Base-by-base conservation (phyloP, 2,113 vertebrate genomes). In the Capreolus pygargus region DNA sequence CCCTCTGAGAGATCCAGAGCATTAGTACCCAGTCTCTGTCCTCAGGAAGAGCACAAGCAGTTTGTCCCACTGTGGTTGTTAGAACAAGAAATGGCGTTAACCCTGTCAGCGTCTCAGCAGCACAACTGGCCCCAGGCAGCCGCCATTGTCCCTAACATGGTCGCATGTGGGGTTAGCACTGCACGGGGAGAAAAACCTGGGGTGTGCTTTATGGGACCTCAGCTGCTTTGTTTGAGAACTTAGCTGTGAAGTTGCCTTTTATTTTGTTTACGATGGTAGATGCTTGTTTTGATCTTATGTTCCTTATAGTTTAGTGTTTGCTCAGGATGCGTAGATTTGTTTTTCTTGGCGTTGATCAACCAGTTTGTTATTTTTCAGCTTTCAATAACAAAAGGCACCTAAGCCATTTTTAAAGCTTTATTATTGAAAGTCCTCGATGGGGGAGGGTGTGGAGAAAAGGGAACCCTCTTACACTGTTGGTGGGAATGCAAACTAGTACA, bases 331-430 rank as follows among this genome's bases (percentile, higher is more conserved):
- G 7, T 50, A 52, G 33, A 86, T 92, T 88, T 90, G 43, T 43
- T 97, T 97, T 95, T 57, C 28, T 90, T 87, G 83, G 19, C 12
- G 57, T 86, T 79, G 67, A 54, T 79, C 61, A n/a, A 74, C 81
- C 91, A 88, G 7, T 97, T 86, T 92, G 90, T 97, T 92, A 61
- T 60, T 95, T 82, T 85, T 86, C 36, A 89, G 64, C 50, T 96
- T 94, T 95, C 45, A 87, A 6, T 88, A 87, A 79, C 60, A 95
- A 96, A 86, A 91, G 94, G 27, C 30, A 93, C 60, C 83, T 95
- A 92, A 94, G 78, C 43, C 78, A 86, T 86, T 91, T 91, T 94
- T 89, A 28, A 96, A 82, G 43, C 76, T 91, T 39, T 94, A 50
- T 90, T 94, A 86, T 79, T 89, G 30, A 86, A 94, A 93, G 93